Base-by-base conservation (phyloP, 2,888 invertebrate genomes). In the Oxycera nigricornis region DNA sequence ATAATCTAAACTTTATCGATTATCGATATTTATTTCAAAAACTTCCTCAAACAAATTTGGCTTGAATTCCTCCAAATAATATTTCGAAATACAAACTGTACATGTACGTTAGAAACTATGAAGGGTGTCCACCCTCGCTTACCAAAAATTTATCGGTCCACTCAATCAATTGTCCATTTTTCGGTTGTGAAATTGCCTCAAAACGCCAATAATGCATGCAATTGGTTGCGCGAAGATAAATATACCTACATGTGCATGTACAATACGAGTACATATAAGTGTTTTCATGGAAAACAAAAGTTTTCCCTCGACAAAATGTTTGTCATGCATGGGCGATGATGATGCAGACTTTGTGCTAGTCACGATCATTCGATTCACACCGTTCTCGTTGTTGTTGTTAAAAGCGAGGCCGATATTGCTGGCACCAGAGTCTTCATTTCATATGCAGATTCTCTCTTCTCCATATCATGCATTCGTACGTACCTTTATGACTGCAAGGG, bases 161-260 rank as follows among this genome's bases (percentile, higher is more conserved):
- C 28, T 30, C 31, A 31, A 61, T 61, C 61, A 31, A 61, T 61
- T 31, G 31, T 61, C 14, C 61, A 61, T 61, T 61, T 59, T 61
- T 61, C 61, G 61, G 61, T 30, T 28, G 30, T 61, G 2, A 2
- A 61, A 61, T 61, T 26, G 31, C 31, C 61, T 61, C 30, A 61
- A 30, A 24, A 61, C n/a, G 31, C 61, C 30, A 61, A 31, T 26
- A 59, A 9, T 28, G 28, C 28, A 59, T 61, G 24, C 28, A 17
- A 28, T 59, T 3, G 22, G 22, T 52, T 20, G n/a, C n/a, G n/a
- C n/a, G n/a, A n/a, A n/a, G n/a, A n/a, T n/a, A n/a, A n/a, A n/a
- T n/a, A n/a, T n/a, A n/a, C 46, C 46, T 46, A 3, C 35, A 35
- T 7, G 6, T 46, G 17, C 6, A 14, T 7, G 6, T 46, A 46